A percentile compares a stretch with the other conserved stretches of the same genome.
phyloP scores from a whole-genome alignment of 2,888 invertebrate species.

The Macrosiphum euphorbiae region DNA sequence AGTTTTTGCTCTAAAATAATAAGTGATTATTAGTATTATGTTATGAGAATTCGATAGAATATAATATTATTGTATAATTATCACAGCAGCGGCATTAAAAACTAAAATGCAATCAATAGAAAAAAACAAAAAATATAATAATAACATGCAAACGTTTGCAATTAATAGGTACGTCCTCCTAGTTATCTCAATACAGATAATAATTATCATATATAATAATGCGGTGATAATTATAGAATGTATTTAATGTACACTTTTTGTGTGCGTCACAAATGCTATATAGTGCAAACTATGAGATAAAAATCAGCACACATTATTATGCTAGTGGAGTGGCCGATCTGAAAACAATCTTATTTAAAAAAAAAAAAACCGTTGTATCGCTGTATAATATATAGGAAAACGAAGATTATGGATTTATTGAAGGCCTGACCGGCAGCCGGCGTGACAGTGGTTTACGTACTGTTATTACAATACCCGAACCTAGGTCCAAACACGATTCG shows the following conservation, averaged over 20 bases:
- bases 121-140: neutral
- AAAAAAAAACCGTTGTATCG: too few species aligned
- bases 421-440: neutral
- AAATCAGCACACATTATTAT: neutral
- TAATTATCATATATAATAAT: neutral
- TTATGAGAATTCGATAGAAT: neutral
- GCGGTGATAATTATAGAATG: neutral
- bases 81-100: neutral
- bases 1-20: neutral
- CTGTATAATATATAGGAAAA: too few species aligned
- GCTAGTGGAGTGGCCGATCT: neutral
- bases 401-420: neutral
- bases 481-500: neutral
- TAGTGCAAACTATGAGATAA: neutral
- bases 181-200: neutral
- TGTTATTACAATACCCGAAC: neutral
- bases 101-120: neutral
- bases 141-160: neutral
- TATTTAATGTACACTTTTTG: neutral
- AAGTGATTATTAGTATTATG: neutral
- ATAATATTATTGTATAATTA: neutral
- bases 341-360: neutral
- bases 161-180: too few species aligned
- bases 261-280: neutral
- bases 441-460: too few species aligned